Conservation (phyloP, 1,140 invertebrate species). For the Diorhabda sublineata region DNA sequence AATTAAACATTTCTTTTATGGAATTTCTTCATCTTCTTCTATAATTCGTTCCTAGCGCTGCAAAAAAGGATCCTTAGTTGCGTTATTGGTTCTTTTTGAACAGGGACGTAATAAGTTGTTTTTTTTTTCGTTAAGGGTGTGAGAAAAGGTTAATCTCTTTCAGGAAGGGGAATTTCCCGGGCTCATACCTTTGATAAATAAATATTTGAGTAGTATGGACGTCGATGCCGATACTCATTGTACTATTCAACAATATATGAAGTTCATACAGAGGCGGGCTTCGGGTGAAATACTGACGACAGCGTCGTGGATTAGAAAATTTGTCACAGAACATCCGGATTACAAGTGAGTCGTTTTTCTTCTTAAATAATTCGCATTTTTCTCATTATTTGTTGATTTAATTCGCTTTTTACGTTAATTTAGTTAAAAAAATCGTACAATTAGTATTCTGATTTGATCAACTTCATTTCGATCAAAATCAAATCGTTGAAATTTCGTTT, state of each 20-base stretch:
- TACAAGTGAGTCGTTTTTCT: conserved; percentile 66
- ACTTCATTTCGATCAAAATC: no score
- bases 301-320: conserved; percentile 88
- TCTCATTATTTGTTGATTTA: background rate
- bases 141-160: conserved; percentile 14
- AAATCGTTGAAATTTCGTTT: no score
- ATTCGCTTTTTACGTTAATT: background rate
- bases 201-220: conserved; percentile 89
- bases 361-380: background rate
- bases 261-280: conserved; percentile 86
- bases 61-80: no score
- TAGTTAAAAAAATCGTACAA: no score
- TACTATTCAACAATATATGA: conserved; percentile 94
- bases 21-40: no score
- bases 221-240: conserved; percentile 95
- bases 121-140: no score
- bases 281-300: conserved; percentile 83
- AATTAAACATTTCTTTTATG: no score
- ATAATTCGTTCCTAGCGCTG: no score
- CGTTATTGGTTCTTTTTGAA: no score
- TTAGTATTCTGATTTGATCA: no score
- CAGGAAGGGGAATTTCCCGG: conserved; percentile 87
- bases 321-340: conserved; percentile 82
- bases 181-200: conserved; percentile 88
- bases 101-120: no score